Evolutionary conservation across 23 tunicate genomes (phyloP), one percentile per base, ranked within the genome.

Genomic region (Trididemnum clinides): DNA sequence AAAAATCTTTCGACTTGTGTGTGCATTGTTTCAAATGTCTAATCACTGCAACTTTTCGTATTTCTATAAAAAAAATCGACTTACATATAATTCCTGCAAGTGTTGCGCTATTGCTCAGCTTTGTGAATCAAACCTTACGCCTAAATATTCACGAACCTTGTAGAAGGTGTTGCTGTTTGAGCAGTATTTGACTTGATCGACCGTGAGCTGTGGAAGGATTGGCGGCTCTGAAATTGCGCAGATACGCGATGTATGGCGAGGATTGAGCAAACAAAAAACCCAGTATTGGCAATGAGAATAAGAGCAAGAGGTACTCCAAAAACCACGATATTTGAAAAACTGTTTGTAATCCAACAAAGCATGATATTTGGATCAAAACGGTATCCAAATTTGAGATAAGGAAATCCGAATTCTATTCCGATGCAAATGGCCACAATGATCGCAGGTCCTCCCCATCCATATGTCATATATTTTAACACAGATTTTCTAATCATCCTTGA

Each of bases 311-410:
- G 98, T 0, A 85, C 81, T 1, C 98, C 98, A 39, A 94, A 94
- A 1, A 88, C 90, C 25, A 94, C 57, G 22, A 94, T 0, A 64
- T 94, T 94, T n/a, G 98, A 58, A 12, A 77, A 64, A 58, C 88
- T 69, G 59, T 94, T 94, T 6, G 98, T 84, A 36, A 94, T 94
- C 98, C 98, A 94, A 84, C 98, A 94, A 1, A 82, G 20, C 32
- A 76, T 31, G 21, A 63, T 21, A 0, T 57, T 6, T 30, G 88
- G 88, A 28, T 89, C 90, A 49, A 34, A 77, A 19, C 44, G 50
- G 74, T 94, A 94, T 19, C 98, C 98, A 50, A 94, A 71, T 18
- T 64, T 21, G 0, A 89, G 21, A 19, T 37, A 20, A 26, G 88
- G 83, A 21, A 75, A 64, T 27, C 82, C 79, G 31, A 94, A 88